These are phyloP conservation scores for Agrotis exclamationis DNA, from an alignment of 2,888 invertebrate genomes.

Conservation along the genomic window DNA sequence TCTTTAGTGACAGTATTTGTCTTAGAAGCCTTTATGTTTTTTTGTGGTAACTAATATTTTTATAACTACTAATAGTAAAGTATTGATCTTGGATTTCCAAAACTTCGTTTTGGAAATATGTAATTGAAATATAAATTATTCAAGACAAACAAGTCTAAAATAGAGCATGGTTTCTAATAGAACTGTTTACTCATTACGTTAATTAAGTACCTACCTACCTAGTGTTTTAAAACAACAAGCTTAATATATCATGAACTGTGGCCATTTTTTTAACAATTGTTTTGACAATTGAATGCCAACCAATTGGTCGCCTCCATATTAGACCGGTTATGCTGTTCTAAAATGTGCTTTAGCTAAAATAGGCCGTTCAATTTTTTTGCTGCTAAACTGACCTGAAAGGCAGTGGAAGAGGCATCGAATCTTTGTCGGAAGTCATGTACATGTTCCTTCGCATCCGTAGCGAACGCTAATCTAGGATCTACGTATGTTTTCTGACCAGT, in stretches of 20 bases:
- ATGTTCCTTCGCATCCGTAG: constrained; percentile 95
- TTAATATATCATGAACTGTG: too few species aligned
- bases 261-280: too few species aligned
- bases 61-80: not conserved
- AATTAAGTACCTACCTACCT: too few species aligned
- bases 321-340: too few species aligned
- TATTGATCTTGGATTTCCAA: constrained; percentile 8
- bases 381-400: constrained; percentile 92
- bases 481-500: constrained; percentile 96
- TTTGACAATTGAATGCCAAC: too few species aligned
- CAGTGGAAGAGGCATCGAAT: constrained; percentile 96
- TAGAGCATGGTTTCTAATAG: not conserved
- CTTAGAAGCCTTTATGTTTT: not conserved
- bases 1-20: not conserved
- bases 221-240: too few species aligned
- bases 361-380: not conserved
- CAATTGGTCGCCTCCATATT: too few species aligned
- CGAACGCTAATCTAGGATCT: constrained; percentile 98
- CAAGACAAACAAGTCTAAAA: too few species aligned
- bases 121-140: not conserved
- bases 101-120: not conserved
- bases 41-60: not conserved
- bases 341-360: not conserved
- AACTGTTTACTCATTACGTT: not conserved
- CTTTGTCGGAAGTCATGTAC: constrained; percentile 95